A percentile compares a stretch with the other conserved stretches of the same genome.
These are phyloP conservation scores for Meta bourneti DNA, from an alignment of 2,888 invertebrate genomes.

Conservation along the genomic window DNA sequence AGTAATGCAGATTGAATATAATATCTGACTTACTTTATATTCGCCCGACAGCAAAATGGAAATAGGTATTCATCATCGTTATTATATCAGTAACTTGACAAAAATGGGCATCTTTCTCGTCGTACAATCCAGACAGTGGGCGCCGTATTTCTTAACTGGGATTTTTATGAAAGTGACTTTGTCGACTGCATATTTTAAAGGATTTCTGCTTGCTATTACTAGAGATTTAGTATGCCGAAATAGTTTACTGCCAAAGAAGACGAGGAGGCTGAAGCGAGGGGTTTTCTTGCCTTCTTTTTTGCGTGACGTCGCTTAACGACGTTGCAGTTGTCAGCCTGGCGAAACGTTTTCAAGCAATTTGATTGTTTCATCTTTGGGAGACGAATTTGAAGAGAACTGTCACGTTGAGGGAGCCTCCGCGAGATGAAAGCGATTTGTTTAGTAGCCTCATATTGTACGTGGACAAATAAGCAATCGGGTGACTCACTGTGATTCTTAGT, in stretches of 20 bases:
- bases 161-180: constrained; percentile 52
- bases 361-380: constrained; percentile 36
- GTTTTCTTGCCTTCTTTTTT: constrained; percentile 32
- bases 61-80: constrained; percentile 26
- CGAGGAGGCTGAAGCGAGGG: constrained; percentile 22
- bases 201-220: constrained; percentile 31
- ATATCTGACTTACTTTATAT: constrained; percentile 25
- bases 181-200: constrained; percentile 53
- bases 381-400: constrained; percentile 19
- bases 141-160: constrained; percentile 16
- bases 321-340: constrained; percentile 20
- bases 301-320: constrained; percentile 6
- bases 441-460: no score
- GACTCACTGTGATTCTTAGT: no score
- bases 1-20: constrained; percentile 42
- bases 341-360: constrained; percentile 42
- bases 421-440: background rate
- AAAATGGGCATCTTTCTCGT: constrained; percentile 10
- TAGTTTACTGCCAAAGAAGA: constrained; percentile 38
- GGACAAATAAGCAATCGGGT: no score
- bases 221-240: constrained; percentile 7
- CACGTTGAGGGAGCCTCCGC: background rate
- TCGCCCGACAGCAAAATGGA: constrained; percentile 32
- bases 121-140: constrained; percentile 18
- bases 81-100: constrained; percentile 27